Evolutionary conservation across 2,797 vertebrate species (phyloP), one percentile per base, ranked within the genome.

Genomic region (Ceryle rudis): DNA sequence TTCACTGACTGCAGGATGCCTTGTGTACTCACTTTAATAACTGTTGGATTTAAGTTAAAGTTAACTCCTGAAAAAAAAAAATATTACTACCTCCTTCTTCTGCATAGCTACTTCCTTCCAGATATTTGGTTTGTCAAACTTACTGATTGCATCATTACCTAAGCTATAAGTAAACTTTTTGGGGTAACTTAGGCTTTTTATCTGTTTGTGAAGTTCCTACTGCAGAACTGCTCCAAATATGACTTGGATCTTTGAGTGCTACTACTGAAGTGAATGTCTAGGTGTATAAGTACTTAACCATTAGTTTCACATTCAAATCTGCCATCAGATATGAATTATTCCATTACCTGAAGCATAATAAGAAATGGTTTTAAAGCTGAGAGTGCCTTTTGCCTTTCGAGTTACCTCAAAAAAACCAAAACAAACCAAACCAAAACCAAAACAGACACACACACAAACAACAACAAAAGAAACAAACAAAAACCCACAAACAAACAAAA

Each of bases 381-480:
- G 4, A 39, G 5, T 25, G 7, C 0, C 7, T 28, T 75, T 11
- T 64, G 4, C 9, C 3, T 52, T 79, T 44, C 22, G 2, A 3
- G 3, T 26, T 58, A 1, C 3, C 4, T 15, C 0, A 28, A 16
- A 23, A 21, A 5, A 42, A 37, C 10, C 47, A 49, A 49, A 39
- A 5, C n/a, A 22, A n/a, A 55, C 19, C 44, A 55, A n/a, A 55
- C 19, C 31, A 19, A 55, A n/a, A 13, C 31, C 15, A 4, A 25
- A 29, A 7, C 42, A 46, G 39, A 46, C 44, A 20, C 20, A 46
- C 10, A 42, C 17, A 42, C 18, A 46, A 46, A 20, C 10, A 42
- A 42, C 42, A 42, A 37, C 39, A 21, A 21, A 46, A 21, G 20
- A 46, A 46, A 46, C 10, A 46, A 46, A 46, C 20, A 10, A 46